Conservation (phyloP, 2,113 vertebrate genomes). For the Pyrgilauda ruficollis region DNA sequence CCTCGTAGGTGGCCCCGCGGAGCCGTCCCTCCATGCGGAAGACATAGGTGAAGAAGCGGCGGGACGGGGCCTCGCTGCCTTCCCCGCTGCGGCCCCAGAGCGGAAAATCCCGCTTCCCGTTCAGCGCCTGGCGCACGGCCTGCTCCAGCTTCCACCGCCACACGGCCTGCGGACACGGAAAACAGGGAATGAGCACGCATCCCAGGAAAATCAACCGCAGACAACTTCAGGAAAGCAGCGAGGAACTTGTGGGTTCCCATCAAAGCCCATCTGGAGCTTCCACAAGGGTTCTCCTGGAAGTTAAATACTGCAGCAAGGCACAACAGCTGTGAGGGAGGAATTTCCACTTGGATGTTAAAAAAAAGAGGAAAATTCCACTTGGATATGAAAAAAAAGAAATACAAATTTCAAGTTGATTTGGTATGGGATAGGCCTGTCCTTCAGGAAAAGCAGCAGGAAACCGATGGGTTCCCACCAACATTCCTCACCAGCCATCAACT, state of each 20-base stretch:
- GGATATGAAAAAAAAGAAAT: background rate
- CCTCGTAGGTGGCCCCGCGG: conserved; percentile 69
- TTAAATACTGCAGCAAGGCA: too few relatives aligned
- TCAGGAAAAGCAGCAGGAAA: too few relatives aligned
- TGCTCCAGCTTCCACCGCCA: conserved; percentile 75
- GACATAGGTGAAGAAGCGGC: conserved; percentile 44
- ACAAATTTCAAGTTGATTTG: too few relatives aligned
- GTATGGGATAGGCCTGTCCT: too few relatives aligned
- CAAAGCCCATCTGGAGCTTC: too few relatives aligned
- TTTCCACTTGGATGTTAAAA: background rate
- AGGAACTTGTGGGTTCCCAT: background rate
- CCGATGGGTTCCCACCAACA: background rate
- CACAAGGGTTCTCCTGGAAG: background rate
- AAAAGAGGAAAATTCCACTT: too few relatives aligned
- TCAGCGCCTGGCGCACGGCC: conserved; percentile 70
- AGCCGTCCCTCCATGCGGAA: conserved; percentile 64
- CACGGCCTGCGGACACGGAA: conserved; percentile 34
- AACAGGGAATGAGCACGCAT: fast-evolving
- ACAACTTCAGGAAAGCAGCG: fast-evolving
- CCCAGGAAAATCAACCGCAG: fast-evolving
- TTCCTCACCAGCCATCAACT: background rate
- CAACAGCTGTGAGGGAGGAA: background rate
- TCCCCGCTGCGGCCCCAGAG: conserved; percentile 51
- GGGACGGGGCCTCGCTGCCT: background rate
- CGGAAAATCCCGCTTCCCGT: conserved; percentile 61